Percentiles rank a stretch among this genome's conserved stretches.
phyloP scores from a whole-genome alignment of 2,888 invertebrate species.

The Cinara cedri region DNA sequence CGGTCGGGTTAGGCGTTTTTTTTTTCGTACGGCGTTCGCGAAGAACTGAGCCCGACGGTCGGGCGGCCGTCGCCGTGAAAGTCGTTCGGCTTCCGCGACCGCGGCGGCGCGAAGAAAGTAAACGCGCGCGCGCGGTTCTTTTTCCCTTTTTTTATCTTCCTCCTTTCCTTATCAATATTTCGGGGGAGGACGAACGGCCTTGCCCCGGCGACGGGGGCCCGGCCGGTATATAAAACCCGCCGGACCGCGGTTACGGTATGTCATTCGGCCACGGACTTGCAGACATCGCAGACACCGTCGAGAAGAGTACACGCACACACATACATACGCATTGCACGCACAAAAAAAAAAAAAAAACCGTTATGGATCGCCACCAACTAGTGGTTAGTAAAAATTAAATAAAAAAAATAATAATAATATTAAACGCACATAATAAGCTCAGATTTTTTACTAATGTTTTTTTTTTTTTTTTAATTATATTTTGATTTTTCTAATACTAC shows the following conservation, averaged over 20 bases:
- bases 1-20: too few relatives aligned
- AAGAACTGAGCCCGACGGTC: too few relatives aligned
- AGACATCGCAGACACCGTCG: slow-evolving; percentile 36
- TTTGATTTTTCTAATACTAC: not conserved
- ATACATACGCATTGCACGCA: not conserved
- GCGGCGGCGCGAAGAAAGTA: slow-evolving; percentile 28
- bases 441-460: too few relatives aligned
- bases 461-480: not conserved
- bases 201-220: not conserved
- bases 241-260: slow-evolving; percentile 35
- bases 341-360: not conserved
- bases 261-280: slow-evolving; percentile 54
- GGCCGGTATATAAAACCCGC: slow-evolving; percentile 50
- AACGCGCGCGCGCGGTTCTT: not conserved
- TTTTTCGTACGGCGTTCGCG: too few relatives aligned
- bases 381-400: slow-evolving; percentile 45
- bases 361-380: slow-evolving; percentile 53
- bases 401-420: too few relatives aligned
- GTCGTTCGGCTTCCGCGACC: not conserved
- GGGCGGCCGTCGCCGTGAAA: slow-evolving; percentile 15
- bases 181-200: slow-evolving; percentile 50
- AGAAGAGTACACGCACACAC: not conserved
- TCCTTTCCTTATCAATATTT: not conserved
- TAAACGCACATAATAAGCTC: too few relatives aligned
- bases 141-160: not conserved